Conservation (phyloP, 2,113 vertebrate species). For the Microtus richardsoni region DNA sequence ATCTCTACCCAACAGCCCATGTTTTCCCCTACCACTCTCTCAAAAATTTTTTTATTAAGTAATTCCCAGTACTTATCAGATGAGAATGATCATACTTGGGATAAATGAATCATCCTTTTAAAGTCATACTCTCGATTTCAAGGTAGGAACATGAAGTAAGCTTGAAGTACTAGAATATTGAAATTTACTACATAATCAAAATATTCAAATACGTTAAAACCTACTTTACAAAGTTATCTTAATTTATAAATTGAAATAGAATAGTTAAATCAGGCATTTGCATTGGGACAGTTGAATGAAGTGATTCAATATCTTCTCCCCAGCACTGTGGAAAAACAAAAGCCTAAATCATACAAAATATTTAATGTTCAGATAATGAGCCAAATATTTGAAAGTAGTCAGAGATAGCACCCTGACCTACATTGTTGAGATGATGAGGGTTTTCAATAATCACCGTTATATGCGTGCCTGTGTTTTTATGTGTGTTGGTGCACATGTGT, state of each 20-base stretch:
- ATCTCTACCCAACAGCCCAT: not conserved
- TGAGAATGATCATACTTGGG: not conserved
- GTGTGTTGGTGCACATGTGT: not conserved
- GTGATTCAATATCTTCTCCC: not conserved
- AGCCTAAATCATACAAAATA: not conserved
- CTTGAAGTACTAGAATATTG: not conserved
- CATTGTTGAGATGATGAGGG: not conserved
- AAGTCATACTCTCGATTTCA: not conserved
- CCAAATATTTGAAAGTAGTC: not conserved
- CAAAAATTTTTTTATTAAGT: constrained; percentile 22
- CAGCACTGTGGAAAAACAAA: not conserved
- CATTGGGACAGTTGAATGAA: not conserved
- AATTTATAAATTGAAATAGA: not conserved
- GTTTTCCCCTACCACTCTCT: not conserved
- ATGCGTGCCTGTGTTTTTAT: not conserved
- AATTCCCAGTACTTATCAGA: not conserved
- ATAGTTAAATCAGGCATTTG: not conserved
- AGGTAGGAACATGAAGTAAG: not conserved
- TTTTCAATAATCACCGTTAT: not conserved
- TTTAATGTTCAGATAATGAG: not conserved
- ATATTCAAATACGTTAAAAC: not conserved
- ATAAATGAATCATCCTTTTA: not conserved
- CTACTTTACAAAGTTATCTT: not conserved
- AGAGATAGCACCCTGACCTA: not conserved
- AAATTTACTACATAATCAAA: not conserved